Base-by-base conservation (phyloP, 2,113 vertebrate species). In the Platysternon megacephalum region DNA sequence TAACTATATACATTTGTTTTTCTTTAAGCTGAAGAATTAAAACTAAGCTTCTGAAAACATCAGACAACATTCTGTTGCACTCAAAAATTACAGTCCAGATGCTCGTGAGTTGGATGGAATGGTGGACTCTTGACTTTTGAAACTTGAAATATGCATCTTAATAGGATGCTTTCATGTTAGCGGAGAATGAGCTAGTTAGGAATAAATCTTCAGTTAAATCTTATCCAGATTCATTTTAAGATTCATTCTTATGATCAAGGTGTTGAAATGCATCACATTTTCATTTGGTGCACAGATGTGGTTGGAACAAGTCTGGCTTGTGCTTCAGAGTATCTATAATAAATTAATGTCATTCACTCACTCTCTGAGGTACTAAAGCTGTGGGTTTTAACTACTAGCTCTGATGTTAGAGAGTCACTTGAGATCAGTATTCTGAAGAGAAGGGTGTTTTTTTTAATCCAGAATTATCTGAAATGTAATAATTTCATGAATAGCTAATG, bases 271-370 rank as follows among this genome's bases (percentile, higher is more conserved):
- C 32, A 96, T 91, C 93, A 24, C 79, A 88, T 98, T 97, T 97
- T 97, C 97, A 96, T 98, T 98, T 98, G 98, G 81, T 89, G 26
- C 90, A 55, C 97, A 98, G 96, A 97, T 98, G 96, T 96, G 91
- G 93, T 96, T 93, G 44, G 82, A 96, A 89, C 2, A 87, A 84
- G 93, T 81, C 24, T 92, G 87, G 49, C 87, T 89, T 93, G 76
- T 93, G 81, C 82, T 97, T 92, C 24, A 39, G 52, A 24, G 80
- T 76, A 95, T 94, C 82, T 91, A 82, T 85, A 39, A 89, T 96
- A 91, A 97, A 97, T 97, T 94, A 97, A 56, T 68, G 46, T 87
- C 51, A 86, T 94, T 68, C 11, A 84, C n/a, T 52, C 14, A 28
- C 29, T 83, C 78, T 91, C 61, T 46, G 68, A 85, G 84, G 87